Conservation (phyloP, 2,113 vertebrate species). For the Cairina moschata region DNA sequence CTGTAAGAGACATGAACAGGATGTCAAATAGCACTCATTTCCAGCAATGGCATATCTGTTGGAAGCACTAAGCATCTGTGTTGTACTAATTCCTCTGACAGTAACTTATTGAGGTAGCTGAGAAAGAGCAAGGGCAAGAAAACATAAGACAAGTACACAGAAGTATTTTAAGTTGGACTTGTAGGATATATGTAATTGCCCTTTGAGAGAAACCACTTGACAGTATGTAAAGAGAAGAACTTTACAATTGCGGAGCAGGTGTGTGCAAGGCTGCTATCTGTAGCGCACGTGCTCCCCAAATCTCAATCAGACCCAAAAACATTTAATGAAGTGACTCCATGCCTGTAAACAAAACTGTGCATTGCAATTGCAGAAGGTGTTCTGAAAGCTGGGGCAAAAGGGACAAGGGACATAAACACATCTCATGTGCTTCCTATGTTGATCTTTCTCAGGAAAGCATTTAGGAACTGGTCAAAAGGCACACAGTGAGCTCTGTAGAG, state of each 20-base stretch:
- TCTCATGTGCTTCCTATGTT: neutral
- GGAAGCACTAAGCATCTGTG: slow-evolving; percentile 8
- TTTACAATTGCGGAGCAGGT: neutral
- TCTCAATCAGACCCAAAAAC: neutral
- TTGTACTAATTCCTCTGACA: neutral
- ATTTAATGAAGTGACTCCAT: neutral
- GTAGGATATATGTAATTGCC: neutral
- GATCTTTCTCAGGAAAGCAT: neutral
- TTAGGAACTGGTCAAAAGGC: neutral
- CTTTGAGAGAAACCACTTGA: neutral
- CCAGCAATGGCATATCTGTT: neutral
- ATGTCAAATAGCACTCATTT: neutral
- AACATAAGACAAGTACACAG: neutral
- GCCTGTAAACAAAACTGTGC: neutral
- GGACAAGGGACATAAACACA: neutral
- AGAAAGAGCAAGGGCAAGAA: neutral
- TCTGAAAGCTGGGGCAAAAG: neutral
- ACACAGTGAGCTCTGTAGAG: neutral
- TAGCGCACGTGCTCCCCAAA: neutral
- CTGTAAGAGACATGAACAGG: neutral
- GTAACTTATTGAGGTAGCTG: neutral
- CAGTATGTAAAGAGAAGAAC: neutral
- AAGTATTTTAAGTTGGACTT: neutral
- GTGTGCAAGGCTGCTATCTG: neutral
- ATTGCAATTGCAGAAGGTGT: neutral